phyloP scores from a whole-genome alignment of 2,888 invertebrate genomes.

The Listrodromus nycthemerus region DNA sequence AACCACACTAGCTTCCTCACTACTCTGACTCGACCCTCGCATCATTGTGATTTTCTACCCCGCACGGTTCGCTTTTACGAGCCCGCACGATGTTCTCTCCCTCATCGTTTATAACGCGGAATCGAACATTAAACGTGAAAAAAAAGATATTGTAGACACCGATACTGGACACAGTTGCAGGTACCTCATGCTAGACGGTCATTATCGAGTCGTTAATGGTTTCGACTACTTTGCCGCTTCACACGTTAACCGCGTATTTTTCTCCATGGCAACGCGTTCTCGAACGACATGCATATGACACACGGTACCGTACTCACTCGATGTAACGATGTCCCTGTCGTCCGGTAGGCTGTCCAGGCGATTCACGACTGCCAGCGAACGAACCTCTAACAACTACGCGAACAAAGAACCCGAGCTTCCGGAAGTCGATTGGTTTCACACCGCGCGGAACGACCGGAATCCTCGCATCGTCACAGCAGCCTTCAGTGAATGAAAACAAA shows the following conservation, averaged over 20 bases:
- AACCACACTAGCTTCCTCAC: not conserved
- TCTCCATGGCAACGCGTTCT: constrained; percentile 56
- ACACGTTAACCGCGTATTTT: constrained; percentile 19
- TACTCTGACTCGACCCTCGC: constrained; percentile 38
- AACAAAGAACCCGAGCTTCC: constrained; percentile 56
- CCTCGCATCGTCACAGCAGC: constrained; percentile 56
- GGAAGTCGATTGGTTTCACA: constrained; percentile 62
- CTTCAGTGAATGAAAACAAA: constrained; percentile 45
- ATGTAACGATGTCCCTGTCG: constrained; percentile 40
- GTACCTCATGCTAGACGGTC: constrained; percentile 17
- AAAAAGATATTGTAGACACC: constrained; percentile 23
- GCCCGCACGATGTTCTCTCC: not conserved
- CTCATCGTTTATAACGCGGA: constrained; percentile 19
- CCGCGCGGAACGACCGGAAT: constrained; percentile 39
- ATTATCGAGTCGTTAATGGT: constrained; percentile 60
- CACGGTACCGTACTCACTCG: constrained; percentile 9
- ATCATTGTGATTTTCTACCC: constrained; percentile 43
- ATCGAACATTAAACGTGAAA: constrained; percentile 36
- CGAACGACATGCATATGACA: constrained; percentile 27
- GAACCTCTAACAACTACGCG: constrained; percentile 53
- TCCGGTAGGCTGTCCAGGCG: constrained; percentile 22
- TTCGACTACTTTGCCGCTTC: constrained; percentile 47
- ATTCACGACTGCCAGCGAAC: constrained; percentile 29
- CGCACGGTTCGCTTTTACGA: not conserved
- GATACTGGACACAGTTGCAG: constrained; percentile 20